Percentiles rank a stretch among this genome's conserved stretches.
These are phyloP conservation scores for Trachelus tabidus DNA, from an alignment of 2,888 invertebrate species.

Conservation along the genomic window DNA sequence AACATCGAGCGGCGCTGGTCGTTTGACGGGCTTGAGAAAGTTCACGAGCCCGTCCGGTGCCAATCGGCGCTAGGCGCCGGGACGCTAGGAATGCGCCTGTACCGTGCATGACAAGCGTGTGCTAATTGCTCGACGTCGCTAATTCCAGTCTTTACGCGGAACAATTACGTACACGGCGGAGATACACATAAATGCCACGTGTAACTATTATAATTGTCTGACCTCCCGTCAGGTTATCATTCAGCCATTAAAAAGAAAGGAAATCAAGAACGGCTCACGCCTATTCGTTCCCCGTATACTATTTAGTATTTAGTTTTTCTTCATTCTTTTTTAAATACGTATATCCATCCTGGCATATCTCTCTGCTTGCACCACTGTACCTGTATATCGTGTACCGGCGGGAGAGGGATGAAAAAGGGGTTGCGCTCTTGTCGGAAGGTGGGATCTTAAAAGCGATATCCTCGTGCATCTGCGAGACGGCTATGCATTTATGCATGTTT, in stretches of 20 bases:
- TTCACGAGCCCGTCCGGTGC: slow-evolving; percentile 25
- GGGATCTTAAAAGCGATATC: slow-evolving; percentile 53
- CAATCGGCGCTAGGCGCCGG: slow-evolving; percentile 26
- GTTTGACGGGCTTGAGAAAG: slow-evolving; percentile 16
- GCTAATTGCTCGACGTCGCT: slow-evolving; percentile 47
- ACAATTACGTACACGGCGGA: neutral
- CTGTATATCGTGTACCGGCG: neutral
- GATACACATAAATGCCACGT: neutral
- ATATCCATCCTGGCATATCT: neutral
- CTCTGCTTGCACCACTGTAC: neutral
- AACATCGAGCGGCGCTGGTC: neutral
- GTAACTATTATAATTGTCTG: neutral
- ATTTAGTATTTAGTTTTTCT: neutral
- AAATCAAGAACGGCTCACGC: neutral
- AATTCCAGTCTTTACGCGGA: neutral
- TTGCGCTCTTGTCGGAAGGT: slow-evolving; percentile 46
- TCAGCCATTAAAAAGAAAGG: neutral
- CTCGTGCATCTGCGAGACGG: slow-evolving; percentile 54
- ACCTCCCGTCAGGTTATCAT: neutral
- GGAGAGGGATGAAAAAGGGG: slow-evolving; percentile 15
- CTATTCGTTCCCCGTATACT: neutral
- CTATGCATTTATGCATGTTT: slow-evolving; percentile 62
- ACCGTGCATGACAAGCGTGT: slow-evolving; percentile 52
- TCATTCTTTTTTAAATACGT: neutral
- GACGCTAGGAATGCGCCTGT: slow-evolving; percentile 27